phyloP scores from a whole-genome alignment of 2,797 vertebrate genomes.

The Xenopus petersii region DNA sequence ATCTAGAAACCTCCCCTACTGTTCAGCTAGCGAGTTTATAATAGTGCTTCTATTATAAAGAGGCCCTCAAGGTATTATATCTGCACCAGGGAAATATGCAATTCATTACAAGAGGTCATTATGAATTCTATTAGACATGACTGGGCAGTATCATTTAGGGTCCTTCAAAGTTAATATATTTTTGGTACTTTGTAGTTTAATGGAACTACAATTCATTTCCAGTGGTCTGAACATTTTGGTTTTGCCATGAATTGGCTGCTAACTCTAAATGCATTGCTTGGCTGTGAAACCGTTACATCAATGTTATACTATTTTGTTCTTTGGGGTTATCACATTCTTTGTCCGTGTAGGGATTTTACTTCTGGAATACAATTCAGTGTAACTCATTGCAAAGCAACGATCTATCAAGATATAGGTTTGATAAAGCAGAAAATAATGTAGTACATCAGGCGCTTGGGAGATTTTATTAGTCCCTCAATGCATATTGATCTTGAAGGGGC shows the following conservation, averaged over 20 bases:
- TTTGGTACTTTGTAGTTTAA: not conserved
- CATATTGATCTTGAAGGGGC: constrained; percentile 36
- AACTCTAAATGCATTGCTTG: not conserved
- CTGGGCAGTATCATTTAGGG: not conserved
- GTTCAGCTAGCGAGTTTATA: too few species aligned
- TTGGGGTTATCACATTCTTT: not conserved
- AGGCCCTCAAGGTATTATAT: too few species aligned
- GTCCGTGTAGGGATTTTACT: not conserved
- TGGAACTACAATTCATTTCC: not conserved
- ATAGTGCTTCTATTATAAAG: too few species aligned
- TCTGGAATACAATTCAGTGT: not conserved
- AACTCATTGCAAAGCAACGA: not conserved
- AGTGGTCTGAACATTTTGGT: not conserved
- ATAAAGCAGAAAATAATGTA: constrained; percentile 6
- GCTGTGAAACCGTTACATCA: not conserved
- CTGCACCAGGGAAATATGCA: not conserved
- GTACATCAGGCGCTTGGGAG: not conserved
- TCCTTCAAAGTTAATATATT: not conserved
- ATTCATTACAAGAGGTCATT: not conserved
- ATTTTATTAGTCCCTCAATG: constrained; percentile 28
- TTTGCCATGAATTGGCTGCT: not conserved
- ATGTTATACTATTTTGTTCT: not conserved
- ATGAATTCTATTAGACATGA: not conserved
- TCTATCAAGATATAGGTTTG: not conserved
- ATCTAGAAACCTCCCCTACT: too few species aligned